phyloP scores from a whole-genome alignment of 2,113 vertebrate species.

The Heloderma charlesbogerti region DNA sequence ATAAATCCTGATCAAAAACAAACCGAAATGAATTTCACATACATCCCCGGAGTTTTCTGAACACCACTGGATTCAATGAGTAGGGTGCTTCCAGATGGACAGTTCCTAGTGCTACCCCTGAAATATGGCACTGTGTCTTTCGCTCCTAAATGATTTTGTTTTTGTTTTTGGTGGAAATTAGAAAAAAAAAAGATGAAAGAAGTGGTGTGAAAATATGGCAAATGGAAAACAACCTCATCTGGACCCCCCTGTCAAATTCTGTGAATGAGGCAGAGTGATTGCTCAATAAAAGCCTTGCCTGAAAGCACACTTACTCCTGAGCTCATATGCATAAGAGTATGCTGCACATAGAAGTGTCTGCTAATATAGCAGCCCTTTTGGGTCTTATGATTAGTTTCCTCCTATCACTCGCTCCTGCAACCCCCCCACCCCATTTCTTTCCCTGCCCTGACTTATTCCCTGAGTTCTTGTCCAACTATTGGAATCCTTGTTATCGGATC shows the following conservation, averaged over 20 bases:
- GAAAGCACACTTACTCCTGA: not conserved
- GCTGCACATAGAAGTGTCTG: not conserved
- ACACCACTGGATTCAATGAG: not conserved
- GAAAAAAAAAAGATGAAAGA: not conserved
- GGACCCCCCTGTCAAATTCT: not conserved
- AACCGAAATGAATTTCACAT: too few species aligned
- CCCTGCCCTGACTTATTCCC: not conserved
- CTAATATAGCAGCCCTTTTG: not conserved
- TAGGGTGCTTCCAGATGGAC: not conserved
- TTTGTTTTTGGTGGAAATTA: not conserved
- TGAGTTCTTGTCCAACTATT: conserved; percentile 13
- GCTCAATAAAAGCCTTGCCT: not conserved
- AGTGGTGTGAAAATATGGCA: not conserved
- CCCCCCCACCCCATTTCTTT: not conserved
- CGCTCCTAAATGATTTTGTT: not conserved
- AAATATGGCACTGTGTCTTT: not conserved
- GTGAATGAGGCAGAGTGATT: not conserved
- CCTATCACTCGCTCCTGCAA: accelerated
- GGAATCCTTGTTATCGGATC: not conserved
- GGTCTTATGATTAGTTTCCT: not conserved
- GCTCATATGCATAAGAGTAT: not conserved
- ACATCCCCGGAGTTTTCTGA: too few species aligned
- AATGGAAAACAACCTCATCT: not conserved
- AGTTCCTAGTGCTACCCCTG: not conserved
- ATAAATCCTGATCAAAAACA: too few species aligned